Evolutionary conservation across 2,797 vertebrate species (phyloP), one percentile per base, ranked within the genome.

Genomic region (Microctenopoma lineatum): DNA sequence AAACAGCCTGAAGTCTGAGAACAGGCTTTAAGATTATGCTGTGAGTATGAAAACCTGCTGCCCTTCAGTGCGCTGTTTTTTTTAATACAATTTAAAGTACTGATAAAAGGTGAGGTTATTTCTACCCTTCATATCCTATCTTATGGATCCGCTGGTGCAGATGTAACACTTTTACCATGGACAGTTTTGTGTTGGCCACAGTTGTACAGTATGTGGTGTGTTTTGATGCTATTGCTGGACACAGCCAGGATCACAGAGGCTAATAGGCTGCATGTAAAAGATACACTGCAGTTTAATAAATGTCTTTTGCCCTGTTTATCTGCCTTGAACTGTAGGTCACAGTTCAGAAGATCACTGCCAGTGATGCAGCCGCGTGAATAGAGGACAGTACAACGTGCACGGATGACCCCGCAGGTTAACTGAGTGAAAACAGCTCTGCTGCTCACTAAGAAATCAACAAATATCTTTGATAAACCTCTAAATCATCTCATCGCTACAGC

Each of bases 241-340:
- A 25, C 56, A 34, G 47, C 25, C 27, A 58, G 42, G 64, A 39
- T 63, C 9, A 63, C 39, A 15, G 4, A 6, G 46, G 54, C 42
- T 60, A 54, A 66, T 15, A 14, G 52, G 56, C 63, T 57, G 54
- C 25, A 62, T 56, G 26, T 59, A 42, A 50, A 7, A 2, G 11
- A 55, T 50, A 50, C 3, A 53, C 41, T 47, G 53, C 66, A 44
- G 45, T 45, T 59, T 26, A 38, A 66, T 18, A 32, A 72, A 62
- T 7, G 16, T 9, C 46, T 41, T 80, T 73, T 64, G 16, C 45
- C 59, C 29, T 21, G 45, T 13, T 64, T 66, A 52, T 51, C 54
- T 61, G 60, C 25, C 51, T 29, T 34, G n/a, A n/a, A 45, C 15
- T 67, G 36, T 10, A 13, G 36, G 38, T 34, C 11, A 1, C 25